Base-by-base conservation (phyloP, 2,888 invertebrate genomes). In the Phymatocera aterrima region DNA sequence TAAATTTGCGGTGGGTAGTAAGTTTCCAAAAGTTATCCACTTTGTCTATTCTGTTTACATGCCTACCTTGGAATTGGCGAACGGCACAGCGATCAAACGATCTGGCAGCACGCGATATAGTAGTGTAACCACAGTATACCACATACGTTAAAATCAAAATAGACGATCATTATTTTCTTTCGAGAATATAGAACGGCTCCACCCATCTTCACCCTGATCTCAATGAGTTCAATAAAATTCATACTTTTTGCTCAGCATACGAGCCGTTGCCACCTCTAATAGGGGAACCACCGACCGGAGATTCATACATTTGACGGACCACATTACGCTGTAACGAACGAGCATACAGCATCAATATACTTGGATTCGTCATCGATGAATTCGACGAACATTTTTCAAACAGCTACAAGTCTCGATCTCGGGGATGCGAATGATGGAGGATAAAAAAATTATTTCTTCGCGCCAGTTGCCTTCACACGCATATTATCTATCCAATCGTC, bases 1-100 rank as follows among this genome's bases (percentile, higher is more conserved):
- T 68, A 46, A 68, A 68, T 68, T 68, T n/a, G 68, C n/a, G 46
- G 46, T n/a, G n/a, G n/a, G n/a, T n/a, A n/a, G n/a, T 40, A 68
- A 24, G 46, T 68, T 43, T 68, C 46, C 43, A 24, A 68, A 68
- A 68, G 40, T 68, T 68, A 46, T 68, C 43, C 43, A 43, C 28
- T 68, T 68, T 68, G 5, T 4, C 24, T 68, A 3, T 68, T 2
- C 68, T 6, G 4, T 8, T 8, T 3, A 31, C 0, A 10, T 34
- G 37, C n/a, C 0, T 61, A 61, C 28, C 37, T 34, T 10, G 15
- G n/a, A 51, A 18, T 21, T 10, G 51, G 24, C 21, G 18, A 51
- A 10, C 18, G 8, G n/a, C 15, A 34, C 34, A 34, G 6, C 6
- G n/a, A 8, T 15, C n/a, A 34, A 61, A 61, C 31, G 28, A 61